phyloP scores from a whole-genome alignment of 2,797 vertebrate species.

The Miichthys miiuy region DNA sequence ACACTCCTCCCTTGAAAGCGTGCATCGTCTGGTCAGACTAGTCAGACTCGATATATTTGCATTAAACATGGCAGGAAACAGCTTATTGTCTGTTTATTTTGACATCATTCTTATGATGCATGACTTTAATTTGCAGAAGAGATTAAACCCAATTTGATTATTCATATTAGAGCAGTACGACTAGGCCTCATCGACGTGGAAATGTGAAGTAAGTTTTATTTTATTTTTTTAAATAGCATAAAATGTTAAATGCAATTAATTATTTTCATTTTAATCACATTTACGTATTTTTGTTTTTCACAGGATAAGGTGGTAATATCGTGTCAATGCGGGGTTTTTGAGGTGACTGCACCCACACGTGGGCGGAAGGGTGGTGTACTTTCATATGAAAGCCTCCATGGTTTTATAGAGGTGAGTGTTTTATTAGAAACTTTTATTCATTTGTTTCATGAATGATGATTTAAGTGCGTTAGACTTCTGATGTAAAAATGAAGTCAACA shows the following conservation, averaged over 20 bases:
- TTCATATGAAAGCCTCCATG: background rate
- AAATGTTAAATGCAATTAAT: background rate
- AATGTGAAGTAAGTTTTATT: slow-evolving; percentile 1
- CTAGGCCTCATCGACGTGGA: slow-evolving; percentile 30
- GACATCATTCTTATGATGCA: accelerated
- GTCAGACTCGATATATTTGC: accelerated
- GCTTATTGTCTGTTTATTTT: accelerated
- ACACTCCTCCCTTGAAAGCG: background rate
- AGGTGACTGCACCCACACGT: slow-evolving; percentile 32
- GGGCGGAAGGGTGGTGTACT: background rate
- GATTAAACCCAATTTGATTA: accelerated
- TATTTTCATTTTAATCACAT: accelerated
- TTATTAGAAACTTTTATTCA: accelerated
- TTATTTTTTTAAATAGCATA: background rate
- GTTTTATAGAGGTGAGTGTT: background rate
- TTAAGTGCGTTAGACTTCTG: slow-evolving; percentile 92
- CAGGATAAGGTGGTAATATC: background rate
- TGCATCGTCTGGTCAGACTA: accelerated
- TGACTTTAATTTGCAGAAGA: background rate
- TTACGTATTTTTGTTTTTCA: accelerated
- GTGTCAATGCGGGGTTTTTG: background rate
- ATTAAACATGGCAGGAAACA: accelerated
- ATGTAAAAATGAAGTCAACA: slow-evolving; percentile 83
- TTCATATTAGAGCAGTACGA: background rate
- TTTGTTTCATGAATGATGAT: slow-evolving; percentile 73